Base-by-base conservation (phyloP, 92 coral and sea anemone genomes). In the Porites lobata region DNA sequence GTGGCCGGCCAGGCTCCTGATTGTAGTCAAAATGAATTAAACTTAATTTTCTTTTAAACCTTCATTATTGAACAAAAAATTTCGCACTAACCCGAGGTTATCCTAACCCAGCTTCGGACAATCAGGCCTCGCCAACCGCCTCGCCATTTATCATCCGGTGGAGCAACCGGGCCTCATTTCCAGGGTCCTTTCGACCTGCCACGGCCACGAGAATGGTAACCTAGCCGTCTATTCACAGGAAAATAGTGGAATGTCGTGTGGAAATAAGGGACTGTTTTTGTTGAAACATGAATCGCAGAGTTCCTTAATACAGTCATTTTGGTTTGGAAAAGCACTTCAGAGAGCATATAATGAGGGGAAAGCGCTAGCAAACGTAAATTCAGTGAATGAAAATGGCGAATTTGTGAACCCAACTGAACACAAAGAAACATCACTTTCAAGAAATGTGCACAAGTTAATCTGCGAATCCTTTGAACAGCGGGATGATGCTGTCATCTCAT, bases 301-400 rank as follows among this genome's bases (percentile, higher is more conserved):
- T 13, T 63, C 81, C 6, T 43, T 85, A 76, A 74, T 67, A 51
- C 71, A 73, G 66, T 90, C 93, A 18, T 90, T 85, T 78, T 64
- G 86, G 83, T 57, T 63, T 79, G 87, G 93, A 79, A 90, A 85
- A 63, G 64, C 83, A 6, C 77, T 85, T 18, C 86, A 69, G 78
- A 43, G 11, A 59, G 66, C 18, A 38, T 59, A 82, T 26, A 82
- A 82, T 11, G 57, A 15, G 69, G 70, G 86, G 10, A 29, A 29
- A 21, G 1, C 26, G 12, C 14, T 78, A 0, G n/a, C 82, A 59
- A 59, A 38, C 47, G 6, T 38, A 38, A 38, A 29, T 29, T 72
- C 47, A 7, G 29, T 82, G 73, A 57, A 69, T 8, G 75, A 10
- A 56, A 56, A 56, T 56, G 61, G 50, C 29, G 53, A 80, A 51